A percentile compares a stretch with the other conserved stretches of the same genome.
These are phyloP conservation scores for Melieria picta DNA, from an alignment of 2,888 invertebrate species.

Conservation along the genomic window DNA sequence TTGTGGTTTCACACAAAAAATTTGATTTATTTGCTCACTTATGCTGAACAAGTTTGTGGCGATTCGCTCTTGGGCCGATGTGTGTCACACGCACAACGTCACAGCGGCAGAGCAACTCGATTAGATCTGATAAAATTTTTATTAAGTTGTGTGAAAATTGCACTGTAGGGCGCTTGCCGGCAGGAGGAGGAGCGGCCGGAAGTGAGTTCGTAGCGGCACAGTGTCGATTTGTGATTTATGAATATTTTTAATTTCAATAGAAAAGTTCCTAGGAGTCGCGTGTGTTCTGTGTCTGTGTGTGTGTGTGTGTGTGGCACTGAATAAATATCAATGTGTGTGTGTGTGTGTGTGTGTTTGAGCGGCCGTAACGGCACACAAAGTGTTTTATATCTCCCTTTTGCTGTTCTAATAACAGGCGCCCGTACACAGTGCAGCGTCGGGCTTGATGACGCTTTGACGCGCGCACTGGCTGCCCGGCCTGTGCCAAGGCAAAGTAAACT, in stretches of 20 bases:
- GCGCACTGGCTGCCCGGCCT: too few relatives aligned
- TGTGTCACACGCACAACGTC: constrained; percentile 12
- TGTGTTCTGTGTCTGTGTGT: neutral
- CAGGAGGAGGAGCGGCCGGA: too few relatives aligned
- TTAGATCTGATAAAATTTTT: constrained; percentile 29
- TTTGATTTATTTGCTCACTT: neutral
- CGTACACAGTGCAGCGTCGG: too few relatives aligned
- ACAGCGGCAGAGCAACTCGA: constrained; percentile 20
- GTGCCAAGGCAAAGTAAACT: too few relatives aligned
- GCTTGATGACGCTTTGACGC: too few relatives aligned
- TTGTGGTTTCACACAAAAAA: constrained; percentile 6
- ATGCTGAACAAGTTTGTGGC: neutral
- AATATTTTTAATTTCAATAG: constrained; percentile 2
- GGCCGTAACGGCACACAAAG: too few relatives aligned
- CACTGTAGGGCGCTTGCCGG: too few relatives aligned
- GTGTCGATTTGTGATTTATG: constrained; percentile 4
- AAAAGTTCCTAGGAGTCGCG: neutral
- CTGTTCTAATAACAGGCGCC: too few relatives aligned
- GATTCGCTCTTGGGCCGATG: neutral
- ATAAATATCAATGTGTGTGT: constrained; percentile 5
- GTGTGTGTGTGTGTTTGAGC: constrained; percentile 5
- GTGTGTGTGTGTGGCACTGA: neutral
- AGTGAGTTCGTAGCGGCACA: neutral
- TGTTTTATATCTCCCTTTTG: too few relatives aligned
- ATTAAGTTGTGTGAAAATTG: neutral